A percentile compares a stretch with the other conserved stretches of the same genome.
Evolutionary conservation across 2,888 invertebrate species (phyloP).

Genomic region (Apotomis betuletana): DNA sequence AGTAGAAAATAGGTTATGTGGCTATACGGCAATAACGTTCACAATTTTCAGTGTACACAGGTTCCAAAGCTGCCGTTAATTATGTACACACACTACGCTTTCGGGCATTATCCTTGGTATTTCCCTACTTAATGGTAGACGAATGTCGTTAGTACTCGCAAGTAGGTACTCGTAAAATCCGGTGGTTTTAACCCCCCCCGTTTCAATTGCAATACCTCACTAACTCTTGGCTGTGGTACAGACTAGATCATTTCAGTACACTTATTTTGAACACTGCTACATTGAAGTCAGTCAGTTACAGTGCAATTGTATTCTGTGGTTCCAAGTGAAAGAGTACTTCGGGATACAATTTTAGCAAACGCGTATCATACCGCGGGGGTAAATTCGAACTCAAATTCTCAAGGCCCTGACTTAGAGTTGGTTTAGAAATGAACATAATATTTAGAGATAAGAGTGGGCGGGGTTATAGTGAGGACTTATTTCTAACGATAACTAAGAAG

Average conservation of each 20-base stretch:
- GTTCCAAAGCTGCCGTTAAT: constrained; percentile 67
- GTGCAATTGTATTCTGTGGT: constrained; percentile 45
- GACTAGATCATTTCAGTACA: constrained; percentile 25
- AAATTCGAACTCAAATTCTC: not conserved
- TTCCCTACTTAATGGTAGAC: constrained; percentile 76
- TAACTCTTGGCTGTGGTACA: constrained; percentile 45
- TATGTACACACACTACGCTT: constrained; percentile 74
- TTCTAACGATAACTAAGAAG: constrained; percentile 48
- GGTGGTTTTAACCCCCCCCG: constrained; percentile 57
- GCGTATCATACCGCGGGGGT: not conserved
- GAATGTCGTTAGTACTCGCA: constrained; percentile 78
- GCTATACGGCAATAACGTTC: not conserved
- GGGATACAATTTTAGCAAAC: not conserved
- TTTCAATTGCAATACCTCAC: constrained; percentile 56
- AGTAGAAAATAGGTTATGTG: not conserved
- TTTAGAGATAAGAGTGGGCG: not conserved
- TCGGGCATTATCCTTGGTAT: constrained; percentile 73
- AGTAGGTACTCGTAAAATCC: constrained; percentile 76
- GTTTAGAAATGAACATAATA: not conserved
- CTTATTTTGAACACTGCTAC: not conserved
- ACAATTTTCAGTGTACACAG: constrained; percentile 11
- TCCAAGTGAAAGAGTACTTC: constrained; percentile 33
- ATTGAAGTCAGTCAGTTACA: constrained; percentile 1
- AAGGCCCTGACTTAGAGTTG: not conserved
- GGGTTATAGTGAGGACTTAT: constrained; percentile 29